Conservation (phyloP, 1,140 invertebrate genomes). For the Zaprionus tsacasi region DNA sequence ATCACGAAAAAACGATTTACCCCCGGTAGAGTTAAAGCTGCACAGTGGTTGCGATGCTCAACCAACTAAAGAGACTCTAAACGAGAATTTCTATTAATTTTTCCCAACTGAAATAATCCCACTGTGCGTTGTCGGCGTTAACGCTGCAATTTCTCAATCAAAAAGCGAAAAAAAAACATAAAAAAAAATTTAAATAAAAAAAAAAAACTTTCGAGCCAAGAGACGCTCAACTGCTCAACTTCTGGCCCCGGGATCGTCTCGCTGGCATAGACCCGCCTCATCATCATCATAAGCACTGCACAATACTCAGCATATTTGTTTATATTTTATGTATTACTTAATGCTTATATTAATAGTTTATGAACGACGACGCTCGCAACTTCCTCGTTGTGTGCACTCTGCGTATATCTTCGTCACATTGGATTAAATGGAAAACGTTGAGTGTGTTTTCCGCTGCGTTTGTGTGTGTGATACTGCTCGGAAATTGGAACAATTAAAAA, state of each 20-base stretch:
- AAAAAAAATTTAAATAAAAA: neutral
- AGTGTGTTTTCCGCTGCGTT: neutral
- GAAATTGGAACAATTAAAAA: constrained; percentile 1
- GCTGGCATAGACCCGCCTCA: neutral
- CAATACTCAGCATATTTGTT: constrained; percentile 2
- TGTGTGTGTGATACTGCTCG: neutral
- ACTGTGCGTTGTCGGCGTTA: neutral
- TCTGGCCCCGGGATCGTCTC: neutral
- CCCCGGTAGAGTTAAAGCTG: neutral
- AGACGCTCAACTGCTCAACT: constrained; percentile 1
- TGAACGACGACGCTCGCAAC: neutral
- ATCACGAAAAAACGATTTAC: neutral
- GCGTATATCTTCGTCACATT: neutral
- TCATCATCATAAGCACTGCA: neutral
- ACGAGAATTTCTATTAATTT: neutral
- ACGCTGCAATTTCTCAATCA: constrained; percentile 7
- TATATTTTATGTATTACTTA: constrained; percentile 1
- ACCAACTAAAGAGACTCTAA: neutral
- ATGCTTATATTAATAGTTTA: constrained; percentile 7
- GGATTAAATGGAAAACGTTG: constrained; percentile 1
- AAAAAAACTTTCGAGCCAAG: neutral
- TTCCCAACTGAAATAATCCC: neutral
- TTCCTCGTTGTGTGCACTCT: constrained; percentile 3
- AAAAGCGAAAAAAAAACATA: constrained; percentile 1
- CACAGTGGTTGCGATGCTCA: neutral